A percentile compares a stretch with the other conserved stretches of the same genome.
These are phyloP conservation scores for Platyscelio sp. DNA, from an alignment of 2,888 invertebrate species.

Conservation along the genomic window DNA sequence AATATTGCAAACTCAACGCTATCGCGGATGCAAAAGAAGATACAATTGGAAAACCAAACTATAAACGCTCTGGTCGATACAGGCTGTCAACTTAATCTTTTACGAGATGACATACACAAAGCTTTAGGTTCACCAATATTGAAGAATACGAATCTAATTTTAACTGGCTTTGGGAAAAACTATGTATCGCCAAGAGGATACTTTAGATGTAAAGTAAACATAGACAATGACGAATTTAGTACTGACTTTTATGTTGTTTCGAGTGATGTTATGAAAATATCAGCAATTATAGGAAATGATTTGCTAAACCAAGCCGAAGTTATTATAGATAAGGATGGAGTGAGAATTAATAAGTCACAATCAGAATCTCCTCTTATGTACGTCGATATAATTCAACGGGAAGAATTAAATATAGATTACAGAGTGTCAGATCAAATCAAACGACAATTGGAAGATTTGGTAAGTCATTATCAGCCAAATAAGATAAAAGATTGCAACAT, in stretches of 20 bases:
- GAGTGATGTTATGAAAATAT: constrained; percentile 29
- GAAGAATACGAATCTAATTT: constrained; percentile 30
- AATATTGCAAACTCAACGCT: not conserved
- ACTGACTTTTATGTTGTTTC: constrained; percentile 48
- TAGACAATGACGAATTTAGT: constrained; percentile 12
- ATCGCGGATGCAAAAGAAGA: constrained; percentile 1
- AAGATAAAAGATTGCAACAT: not conserved
- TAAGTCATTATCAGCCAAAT: not conserved
- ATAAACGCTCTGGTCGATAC: constrained; percentile 28
- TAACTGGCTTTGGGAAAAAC: constrained; percentile 43
- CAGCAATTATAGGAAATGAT: constrained; percentile 52
- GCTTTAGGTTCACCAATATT: constrained; percentile 16
- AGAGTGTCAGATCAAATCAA: not conserved
- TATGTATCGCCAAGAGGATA: constrained; percentile 36
- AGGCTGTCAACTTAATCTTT: constrained; percentile 42
- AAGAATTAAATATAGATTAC: not conserved
- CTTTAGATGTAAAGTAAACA: not conserved
- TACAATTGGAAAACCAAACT: not conserved
- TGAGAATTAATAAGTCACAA: constrained; percentile 13
- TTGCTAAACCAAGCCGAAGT: constrained; percentile 49
- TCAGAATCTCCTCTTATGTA: not conserved
- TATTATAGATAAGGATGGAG: not conserved
- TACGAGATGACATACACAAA: constrained; percentile 40
- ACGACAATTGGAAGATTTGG: not conserved
- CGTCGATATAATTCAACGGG: not conserved